These are phyloP conservation scores for Tetramorium bicarinatum DNA, from an alignment of 2,888 invertebrate species.

Conservation along the genomic window DNA sequence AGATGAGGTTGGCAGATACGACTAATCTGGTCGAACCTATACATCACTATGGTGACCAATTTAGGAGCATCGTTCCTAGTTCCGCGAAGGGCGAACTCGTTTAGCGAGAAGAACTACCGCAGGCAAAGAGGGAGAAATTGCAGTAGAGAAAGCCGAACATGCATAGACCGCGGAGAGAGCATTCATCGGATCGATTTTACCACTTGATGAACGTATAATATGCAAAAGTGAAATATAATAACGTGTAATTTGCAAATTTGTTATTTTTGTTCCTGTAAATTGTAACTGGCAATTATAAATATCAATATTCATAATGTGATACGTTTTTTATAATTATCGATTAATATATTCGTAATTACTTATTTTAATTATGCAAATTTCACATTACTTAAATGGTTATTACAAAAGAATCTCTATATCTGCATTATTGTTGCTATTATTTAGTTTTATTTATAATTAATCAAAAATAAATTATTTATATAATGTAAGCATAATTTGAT, in stretches of 20 bases:
- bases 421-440: not conserved
- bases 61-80: constrained; percentile 73
- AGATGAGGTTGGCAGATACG: constrained; percentile 81
- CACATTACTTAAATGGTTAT: not conserved
- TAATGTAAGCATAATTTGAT: not conserved
- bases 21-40: constrained; percentile 77
- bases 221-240: not conserved
- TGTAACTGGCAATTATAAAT: not conserved
- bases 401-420: not conserved
- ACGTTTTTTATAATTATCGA: not conserved
- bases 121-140: constrained; percentile 51
- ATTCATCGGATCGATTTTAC: not conserved
- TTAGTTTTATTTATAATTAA: not conserved
- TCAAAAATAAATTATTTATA: not conserved
- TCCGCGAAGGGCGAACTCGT: constrained; percentile 60
- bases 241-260: not conserved
- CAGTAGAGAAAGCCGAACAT: constrained; percentile 26
- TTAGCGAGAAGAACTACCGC: constrained; percentile 60
- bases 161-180: constrained; percentile 12
- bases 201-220: not conserved
- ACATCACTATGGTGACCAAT: constrained; percentile 82
- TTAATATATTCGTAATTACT: not conserved
- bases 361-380: not conserved
- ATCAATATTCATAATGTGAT: not conserved
- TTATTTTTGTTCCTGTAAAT: not conserved